Evolutionary conservation across 2,113 vertebrate species (phyloP).

Genomic region (Sapajus apella): DNA sequence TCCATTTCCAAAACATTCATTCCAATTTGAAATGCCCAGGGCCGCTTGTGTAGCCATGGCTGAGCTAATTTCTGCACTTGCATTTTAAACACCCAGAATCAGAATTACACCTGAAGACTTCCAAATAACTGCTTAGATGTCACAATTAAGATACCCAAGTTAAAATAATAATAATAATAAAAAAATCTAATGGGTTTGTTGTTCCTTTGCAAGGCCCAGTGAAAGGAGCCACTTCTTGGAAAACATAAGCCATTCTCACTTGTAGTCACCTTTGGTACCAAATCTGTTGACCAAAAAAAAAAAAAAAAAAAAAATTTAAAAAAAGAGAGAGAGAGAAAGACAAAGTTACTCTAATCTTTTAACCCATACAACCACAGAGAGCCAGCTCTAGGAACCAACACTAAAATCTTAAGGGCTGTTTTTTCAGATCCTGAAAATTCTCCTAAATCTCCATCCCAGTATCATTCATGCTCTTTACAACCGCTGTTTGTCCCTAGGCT

Average conservation of each 20-base stretch:
- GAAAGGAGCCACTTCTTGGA: neutral
- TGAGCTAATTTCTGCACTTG: neutral
- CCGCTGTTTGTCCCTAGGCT: conserved; percentile 24
- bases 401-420: neutral
- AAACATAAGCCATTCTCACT: neutral
- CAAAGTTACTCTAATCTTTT: neutral
- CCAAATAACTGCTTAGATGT: conserved; percentile 22
- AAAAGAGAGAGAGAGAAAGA: neutral
- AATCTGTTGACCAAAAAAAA: neutral
- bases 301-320: neutral
- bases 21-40: conserved; percentile 49
- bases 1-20: conserved; percentile 49
- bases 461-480: conserved; percentile 47
- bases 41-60: neutral
- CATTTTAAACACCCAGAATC: neutral
- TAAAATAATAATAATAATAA: neutral
- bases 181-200: neutral
- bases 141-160: neutral
- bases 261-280: neutral
- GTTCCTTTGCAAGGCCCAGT: neutral
- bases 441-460: neutral
- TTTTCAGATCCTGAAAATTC: conserved; percentile 37
- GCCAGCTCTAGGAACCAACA: neutral
- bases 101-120: conserved; percentile 29
- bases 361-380: neutral